Base-by-base conservation (phyloP, 2,113 vertebrate genomes). In the Carassius carassius region DNA sequence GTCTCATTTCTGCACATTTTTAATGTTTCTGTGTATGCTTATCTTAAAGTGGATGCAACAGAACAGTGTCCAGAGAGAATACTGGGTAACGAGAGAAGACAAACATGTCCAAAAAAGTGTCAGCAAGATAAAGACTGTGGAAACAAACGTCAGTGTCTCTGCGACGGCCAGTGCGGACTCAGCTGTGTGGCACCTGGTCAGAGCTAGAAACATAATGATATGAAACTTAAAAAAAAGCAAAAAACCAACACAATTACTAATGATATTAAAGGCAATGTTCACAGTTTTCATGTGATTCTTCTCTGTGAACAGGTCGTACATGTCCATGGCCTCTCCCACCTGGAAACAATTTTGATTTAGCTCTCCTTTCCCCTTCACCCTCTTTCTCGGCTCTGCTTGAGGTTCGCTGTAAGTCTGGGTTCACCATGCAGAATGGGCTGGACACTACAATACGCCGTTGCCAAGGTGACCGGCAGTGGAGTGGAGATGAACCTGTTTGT, bases 381-480 rank as follows among this genome's bases (percentile, higher is more conserved):
- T 91, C 93, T 85, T 95, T 95, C 63, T 94, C 94, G 6, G 92
- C 95, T 79, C 90, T 94, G 29, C 88, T 95, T n/a, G 93, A 94
- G 78, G 93, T 95, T 70, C 93, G 86, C 75, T 96, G 95, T 90
- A 86, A 92, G 72, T 82, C 92, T 0, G 94, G 95, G 60, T 95
- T 93, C 87, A 81, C 79, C n/a, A 89, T 94, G 89, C 89, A 90
- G 75, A 91, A 54, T 5, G 93, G 94, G 85, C 78, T 92, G 87
- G 92, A 95, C 65, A 86, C 70, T 76, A 88, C 88, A 32, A 90
- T 93, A 72, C 94, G 93, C 72, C 95, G 93, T 91, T 96, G 95
- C 88, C 95, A 96, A 89, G 95, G 94, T 78, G 95, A 96, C 91
- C 90, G 92, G 21, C 94, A 93, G 88, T 96, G 95, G 95, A 96